Conservation (phyloP, 1,140 invertebrate species). For the Dreissena rostriformis region DNA sequence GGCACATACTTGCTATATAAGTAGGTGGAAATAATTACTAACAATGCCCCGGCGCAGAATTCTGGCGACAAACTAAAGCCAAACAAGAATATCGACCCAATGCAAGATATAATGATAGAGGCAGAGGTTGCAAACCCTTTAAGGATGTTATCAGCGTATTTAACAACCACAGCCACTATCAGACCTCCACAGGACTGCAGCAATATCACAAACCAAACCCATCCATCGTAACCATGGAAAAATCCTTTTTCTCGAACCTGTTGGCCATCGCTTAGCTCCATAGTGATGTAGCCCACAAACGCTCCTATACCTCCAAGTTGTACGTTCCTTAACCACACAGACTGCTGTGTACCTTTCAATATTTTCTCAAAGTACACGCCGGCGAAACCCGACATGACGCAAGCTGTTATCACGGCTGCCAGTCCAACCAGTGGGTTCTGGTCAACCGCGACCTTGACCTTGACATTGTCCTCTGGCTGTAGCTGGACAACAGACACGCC, state of each 20-base stretch:
- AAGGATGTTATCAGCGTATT: constrained; percentile 84
- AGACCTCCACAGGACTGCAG: constrained; percentile 81
- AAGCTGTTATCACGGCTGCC: constrained; percentile 93
- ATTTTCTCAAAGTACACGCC: constrained; percentile 99
- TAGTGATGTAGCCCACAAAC: constrained; percentile 81
- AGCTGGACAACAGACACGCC: constrained; percentile 89
- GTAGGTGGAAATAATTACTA: constrained; percentile 98
- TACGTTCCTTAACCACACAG: constrained; percentile 90
- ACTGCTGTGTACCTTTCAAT: constrained; percentile 92
- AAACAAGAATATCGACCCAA: constrained; percentile 97
- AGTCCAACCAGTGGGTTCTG: constrained; percentile 89
- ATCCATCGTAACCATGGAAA: constrained; percentile 83
- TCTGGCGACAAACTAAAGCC: constrained; percentile 92
- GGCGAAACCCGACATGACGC: constrained; percentile 97
- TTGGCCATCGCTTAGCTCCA: constrained; percentile 82
- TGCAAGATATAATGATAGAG: constrained; percentile 93
- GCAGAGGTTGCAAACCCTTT: constrained; percentile 79
- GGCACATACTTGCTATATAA: constrained; percentile 91
- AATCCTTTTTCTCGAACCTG: constrained; percentile 82
- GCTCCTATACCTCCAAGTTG: constrained; percentile 84
- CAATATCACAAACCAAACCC: constrained; percentile 82
- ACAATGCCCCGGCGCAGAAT: constrained; percentile 91
- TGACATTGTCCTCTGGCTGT: constrained; percentile 49
- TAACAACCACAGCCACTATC: constrained; percentile 83
- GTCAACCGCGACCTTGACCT: constrained; percentile 1